A percentile compares a stretch with the other conserved stretches of the same genome.
Evolutionary conservation across 2,888 invertebrate species (phyloP).

Genomic region (Polymixis lichenea): DNA sequence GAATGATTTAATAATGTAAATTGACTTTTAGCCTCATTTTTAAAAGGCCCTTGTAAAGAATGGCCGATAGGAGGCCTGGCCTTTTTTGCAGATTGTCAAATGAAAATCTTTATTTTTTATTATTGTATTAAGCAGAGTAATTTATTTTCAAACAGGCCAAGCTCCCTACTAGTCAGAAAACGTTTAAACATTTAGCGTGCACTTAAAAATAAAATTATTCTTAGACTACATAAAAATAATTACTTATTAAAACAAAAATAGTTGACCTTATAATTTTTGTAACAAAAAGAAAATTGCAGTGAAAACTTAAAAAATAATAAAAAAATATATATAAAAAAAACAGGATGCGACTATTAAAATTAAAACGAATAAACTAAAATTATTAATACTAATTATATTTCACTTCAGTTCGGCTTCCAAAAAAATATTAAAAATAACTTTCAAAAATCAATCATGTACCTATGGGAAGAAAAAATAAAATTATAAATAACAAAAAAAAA

Average conservation of each 20-base stretch:
- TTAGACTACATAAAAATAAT: slow-evolving; percentile 10
- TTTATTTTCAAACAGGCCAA: not conserved
- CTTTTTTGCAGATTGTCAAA: not conserved
- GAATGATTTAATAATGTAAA: too few species aligned
- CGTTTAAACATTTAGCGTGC: not conserved
- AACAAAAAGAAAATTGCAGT: slow-evolving; percentile 32
- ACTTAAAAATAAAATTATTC: slow-evolving; percentile 6
- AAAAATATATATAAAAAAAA: slow-evolving; percentile 57
- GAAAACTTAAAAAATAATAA: slow-evolving; percentile 46
- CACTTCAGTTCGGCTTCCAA: slow-evolving; percentile 63
- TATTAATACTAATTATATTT: slow-evolving; percentile 67
- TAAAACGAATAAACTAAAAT: slow-evolving; percentile 63
- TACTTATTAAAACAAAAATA: not conserved
- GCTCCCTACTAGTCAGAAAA: not conserved
- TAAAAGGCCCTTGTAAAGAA: not conserved
- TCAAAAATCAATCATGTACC: slow-evolving; percentile 89
- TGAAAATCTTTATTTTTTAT: not conserved
- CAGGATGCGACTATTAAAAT: slow-evolving; percentile 86
- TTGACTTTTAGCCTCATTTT: slow-evolving; percentile 34
- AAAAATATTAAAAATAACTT: slow-evolving; percentile 48
- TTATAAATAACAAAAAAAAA: slow-evolving; percentile 57
- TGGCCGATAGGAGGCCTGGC: not conserved
- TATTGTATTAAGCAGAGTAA: too few species aligned
- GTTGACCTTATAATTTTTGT: slow-evolving; percentile 2
- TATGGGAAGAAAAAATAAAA: slow-evolving; percentile 71